Conservation (phyloP, 2,888 invertebrate species). For the Andrena minutula region DNA sequence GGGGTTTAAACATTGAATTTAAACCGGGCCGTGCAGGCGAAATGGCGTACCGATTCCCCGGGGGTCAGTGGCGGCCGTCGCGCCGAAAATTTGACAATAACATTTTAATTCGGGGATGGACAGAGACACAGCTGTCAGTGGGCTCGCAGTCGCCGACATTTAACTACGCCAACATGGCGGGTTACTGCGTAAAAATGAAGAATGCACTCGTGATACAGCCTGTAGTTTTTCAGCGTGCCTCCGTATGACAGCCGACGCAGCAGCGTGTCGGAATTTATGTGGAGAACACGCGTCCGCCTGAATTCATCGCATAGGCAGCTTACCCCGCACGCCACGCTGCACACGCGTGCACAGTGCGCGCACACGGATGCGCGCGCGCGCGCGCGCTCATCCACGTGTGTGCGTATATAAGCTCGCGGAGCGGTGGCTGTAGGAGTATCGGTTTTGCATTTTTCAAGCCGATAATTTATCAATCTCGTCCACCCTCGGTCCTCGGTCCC, state of each 20-base stretch:
- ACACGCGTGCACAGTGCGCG: background rate
- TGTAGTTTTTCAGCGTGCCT: constrained; percentile 68
- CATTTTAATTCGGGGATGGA: constrained; percentile 25
- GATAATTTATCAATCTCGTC: constrained; percentile 83
- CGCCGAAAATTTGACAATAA: constrained; percentile 16
- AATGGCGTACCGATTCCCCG: background rate
- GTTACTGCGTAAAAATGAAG: constrained; percentile 73
- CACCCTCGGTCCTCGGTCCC: constrained; percentile 30
- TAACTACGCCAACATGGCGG: constrained; percentile 53
- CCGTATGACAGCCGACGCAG: constrained; percentile 75
- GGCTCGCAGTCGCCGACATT: constrained; percentile 28
- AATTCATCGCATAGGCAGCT: constrained; percentile 70
- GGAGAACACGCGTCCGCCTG: constrained; percentile 77
- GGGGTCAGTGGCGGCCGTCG: background rate
- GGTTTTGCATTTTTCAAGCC: constrained; percentile 83
- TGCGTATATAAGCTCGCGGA: background rate
- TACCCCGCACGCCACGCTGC: constrained; percentile 19
- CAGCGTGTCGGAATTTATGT: constrained; percentile 77
- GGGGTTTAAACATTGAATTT: background rate
- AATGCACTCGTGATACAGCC: constrained; percentile 66
- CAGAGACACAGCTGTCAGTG: background rate
- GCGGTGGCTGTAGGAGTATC: constrained; percentile 67
- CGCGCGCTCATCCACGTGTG: background rate
- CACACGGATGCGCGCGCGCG: background rate
- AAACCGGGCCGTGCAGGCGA: background rate